Base-by-base conservation (phyloP, 2,113 vertebrate species). In the Octodon degus region DNA sequence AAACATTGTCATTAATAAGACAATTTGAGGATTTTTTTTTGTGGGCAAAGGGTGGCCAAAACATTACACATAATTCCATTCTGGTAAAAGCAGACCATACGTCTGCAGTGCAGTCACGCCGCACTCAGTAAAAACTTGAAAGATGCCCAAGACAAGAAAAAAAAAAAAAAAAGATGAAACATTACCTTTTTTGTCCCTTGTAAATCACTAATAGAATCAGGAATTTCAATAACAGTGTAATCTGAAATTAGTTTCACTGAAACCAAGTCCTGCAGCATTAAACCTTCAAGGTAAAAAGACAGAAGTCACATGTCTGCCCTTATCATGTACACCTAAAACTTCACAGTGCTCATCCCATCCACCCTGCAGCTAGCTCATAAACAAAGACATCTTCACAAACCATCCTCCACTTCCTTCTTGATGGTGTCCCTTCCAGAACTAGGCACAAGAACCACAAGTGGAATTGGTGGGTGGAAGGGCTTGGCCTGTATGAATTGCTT, bases 401-500 rank as follows among this genome's bases (percentile, higher is more conserved):
- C 98, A 67, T 98, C 98, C 84, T 98, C 98, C 58, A 98, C 98
- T 76, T 98, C 98, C 37, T 98, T 98, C 14, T 96, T 94, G 0
- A 74, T 0, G 0, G 93, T 9, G 0, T 85, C 77, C 0, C 97
- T 98, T 50, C 97, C 97, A 0, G 96, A 91, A 90, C 98, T 84
- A 0, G 99, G 99, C 0, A 99, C 98, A 11, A 99, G 98, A 43
- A 99, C 96, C 40, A 98, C 99, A 70, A 99, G 98, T 0, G 99
- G 99, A 67, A 99, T 96, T 0, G 99, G 86, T 0, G 99, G 99
- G 47, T 99, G 98, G 98, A 99, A 99, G 74, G 98, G 98, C 96
- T 99, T 99, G 50, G 98, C 99, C 91, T 99, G 99, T 88, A 99
- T 99, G 7, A 99, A 98, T 98, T 99, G 99, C 95, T 98, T 99